Percentiles rank a stretch among this genome's conserved stretches.
These are phyloP conservation scores for Heliconius congener DNA, from an alignment of 1,140 invertebrate species.

Conservation along the genomic window DNA sequence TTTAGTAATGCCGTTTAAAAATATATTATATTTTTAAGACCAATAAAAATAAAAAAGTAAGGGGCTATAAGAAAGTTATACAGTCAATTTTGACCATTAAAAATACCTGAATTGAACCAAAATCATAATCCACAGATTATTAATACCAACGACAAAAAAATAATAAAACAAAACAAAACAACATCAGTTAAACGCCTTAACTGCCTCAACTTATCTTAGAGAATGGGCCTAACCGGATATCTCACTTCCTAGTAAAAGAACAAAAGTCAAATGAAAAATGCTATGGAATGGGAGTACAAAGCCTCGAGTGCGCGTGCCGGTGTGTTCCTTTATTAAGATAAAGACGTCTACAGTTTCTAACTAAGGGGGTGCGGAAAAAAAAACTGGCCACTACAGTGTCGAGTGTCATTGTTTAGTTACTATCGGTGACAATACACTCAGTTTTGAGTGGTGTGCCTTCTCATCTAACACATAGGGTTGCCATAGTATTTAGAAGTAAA, in stretches of 20 bases:
- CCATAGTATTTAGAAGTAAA: background rate
- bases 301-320: slow-evolving; percentile 62
- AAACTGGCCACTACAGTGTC: slow-evolving; percentile 59
- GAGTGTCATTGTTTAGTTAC: slow-evolving; percentile 56
- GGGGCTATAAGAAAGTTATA: background rate
- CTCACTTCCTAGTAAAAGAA: slow-evolving; percentile 65
- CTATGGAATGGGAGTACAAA: slow-evolving; percentile 44
- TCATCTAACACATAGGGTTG: slow-evolving; percentile 38
- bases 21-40: background rate
- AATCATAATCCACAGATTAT: slow-evolving; percentile 7
- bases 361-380: slow-evolving; percentile 51
- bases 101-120: background rate
- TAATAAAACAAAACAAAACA: slow-evolving; percentile 26
- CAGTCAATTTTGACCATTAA: background rate
- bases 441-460: slow-evolving; percentile 43
- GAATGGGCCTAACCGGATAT: slow-evolving; percentile 54
- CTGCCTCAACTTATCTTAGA: slow-evolving; percentile 27
- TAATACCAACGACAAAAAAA: slow-evolving; percentile 5
- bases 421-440: slow-evolving; percentile 47
- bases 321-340: slow-evolving; percentile 33
- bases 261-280: slow-evolving; percentile 50
- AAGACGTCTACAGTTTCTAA: slow-evolving; percentile 32
- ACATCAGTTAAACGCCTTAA: slow-evolving; percentile 31
- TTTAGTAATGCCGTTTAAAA: no score
- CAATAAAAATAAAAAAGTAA: background rate